phyloP scores from a whole-genome alignment of 2,888 invertebrate species.

The Orthosia cruda region DNA sequence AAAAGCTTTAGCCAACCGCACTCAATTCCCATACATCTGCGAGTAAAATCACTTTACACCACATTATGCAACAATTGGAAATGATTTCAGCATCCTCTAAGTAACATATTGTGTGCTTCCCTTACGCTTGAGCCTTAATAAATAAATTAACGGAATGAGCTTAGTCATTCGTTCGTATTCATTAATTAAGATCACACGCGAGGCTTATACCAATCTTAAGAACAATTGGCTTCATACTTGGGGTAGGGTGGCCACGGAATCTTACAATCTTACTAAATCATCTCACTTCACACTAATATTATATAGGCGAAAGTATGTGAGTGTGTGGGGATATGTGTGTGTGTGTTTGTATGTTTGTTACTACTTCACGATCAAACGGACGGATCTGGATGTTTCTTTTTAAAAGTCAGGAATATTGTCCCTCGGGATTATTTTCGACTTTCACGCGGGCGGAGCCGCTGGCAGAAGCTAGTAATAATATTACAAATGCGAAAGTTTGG shows the following conservation, averaged over 20 bases:
- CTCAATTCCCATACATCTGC: conserved; percentile 23
- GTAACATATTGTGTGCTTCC: conserved; percentile 64
- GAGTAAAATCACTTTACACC: conserved; percentile 45
- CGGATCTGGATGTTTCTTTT: too few species aligned
- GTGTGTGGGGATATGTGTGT: too few species aligned
- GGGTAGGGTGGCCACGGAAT: conserved; percentile 70
- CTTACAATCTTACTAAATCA: too few species aligned
- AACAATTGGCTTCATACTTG: conserved; percentile 89
- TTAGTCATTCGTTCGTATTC: conserved; percentile 90
- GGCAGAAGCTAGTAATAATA: too few species aligned
- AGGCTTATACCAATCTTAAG: conserved; percentile 90
- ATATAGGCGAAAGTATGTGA: too few species aligned
- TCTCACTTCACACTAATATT: too few species aligned
- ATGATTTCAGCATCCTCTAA: conserved; percentile 63
- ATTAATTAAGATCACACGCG: conserved; percentile 92
- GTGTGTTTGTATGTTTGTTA: too few species aligned
- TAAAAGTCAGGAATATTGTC: too few species aligned
- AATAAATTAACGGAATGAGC: conserved; percentile 90
- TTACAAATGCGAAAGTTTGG: too few species aligned
- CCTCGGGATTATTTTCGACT: too few species aligned
- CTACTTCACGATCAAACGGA: too few species aligned
- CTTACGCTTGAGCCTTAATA: conserved; percentile 74
- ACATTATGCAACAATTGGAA: conserved; percentile 56
- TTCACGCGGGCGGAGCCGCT: too few species aligned
- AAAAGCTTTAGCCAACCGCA: conserved; percentile 12